phyloP scores from a whole-genome alignment of 2,113 vertebrate species.

The Xenopus tropicalis region UCB_Xtro_10.0 CM004446.2:54032001-54032500 shows the following conservation, averaged over 20 bases:
- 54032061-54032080: slow-evolving; percentile 80
- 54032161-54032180: slow-evolving; percentile 66
- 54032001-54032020: background rate
- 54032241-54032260: slow-evolving; percentile 85
- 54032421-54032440: slow-evolving; percentile 5
- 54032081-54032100: slow-evolving; percentile 71
- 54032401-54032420: slow-evolving; percentile 46
- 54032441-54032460: slow-evolving; percentile 9
- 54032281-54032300: slow-evolving; percentile 51
- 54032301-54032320: slow-evolving; percentile 60
- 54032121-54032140: slow-evolving; percentile 63
- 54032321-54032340: slow-evolving; percentile 52
- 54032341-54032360: slow-evolving; percentile 60
- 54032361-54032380: slow-evolving; percentile 57
- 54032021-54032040: slow-evolving; percentile 64
- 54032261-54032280: slow-evolving; percentile 61
- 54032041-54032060: slow-evolving; percentile 76
- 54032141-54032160: slow-evolving; percentile 77
- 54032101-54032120: slow-evolving; percentile 63
- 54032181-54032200: slow-evolving; percentile 72
- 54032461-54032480: slow-evolving; percentile 19
- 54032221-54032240: slow-evolving; percentile 74
- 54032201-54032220: slow-evolving; percentile 58
- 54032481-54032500: slow-evolving; percentile 17
- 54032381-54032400: slow-evolving; percentile 63